These are phyloP conservation scores for Pyrocephalus nanus DNA, from an alignment of 2,797 vertebrate genomes.

Conservation along the genomic window DNA sequence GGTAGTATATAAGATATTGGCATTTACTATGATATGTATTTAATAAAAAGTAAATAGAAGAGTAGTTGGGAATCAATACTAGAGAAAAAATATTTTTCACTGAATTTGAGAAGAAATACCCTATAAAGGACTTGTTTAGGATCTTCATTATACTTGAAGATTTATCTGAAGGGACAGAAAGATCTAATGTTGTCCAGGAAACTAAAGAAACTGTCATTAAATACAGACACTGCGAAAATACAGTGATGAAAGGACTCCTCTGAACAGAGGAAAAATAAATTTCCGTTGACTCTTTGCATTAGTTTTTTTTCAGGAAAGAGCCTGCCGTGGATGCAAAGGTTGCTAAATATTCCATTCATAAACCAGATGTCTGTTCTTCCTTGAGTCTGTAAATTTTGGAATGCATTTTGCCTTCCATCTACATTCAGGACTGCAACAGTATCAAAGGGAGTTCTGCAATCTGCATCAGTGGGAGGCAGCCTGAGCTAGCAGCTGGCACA, in stretches of 20 bases:
- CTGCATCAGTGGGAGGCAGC: slow-evolving; percentile 50
- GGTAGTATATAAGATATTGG: not conserved
- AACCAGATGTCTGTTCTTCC: slow-evolving; percentile 31
- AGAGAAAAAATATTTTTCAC: not conserved
- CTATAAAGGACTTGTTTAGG: not conserved
- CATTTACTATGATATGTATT: not conserved
- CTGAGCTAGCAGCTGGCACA: slow-evolving; percentile 20
- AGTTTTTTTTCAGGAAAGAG: slow-evolving; percentile 32
- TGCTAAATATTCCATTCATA: slow-evolving; percentile 48
- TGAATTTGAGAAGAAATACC: slow-evolving; percentile 26
- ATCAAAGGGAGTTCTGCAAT: slow-evolving; percentile 32
- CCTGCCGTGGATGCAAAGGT: not conserved
- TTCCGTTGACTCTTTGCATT: not conserved
- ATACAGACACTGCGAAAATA: slow-evolving; percentile 14
- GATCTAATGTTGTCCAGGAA: slow-evolving; percentile 44
- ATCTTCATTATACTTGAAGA: slow-evolving; percentile 34
- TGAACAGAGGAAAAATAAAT: slow-evolving; percentile 20
- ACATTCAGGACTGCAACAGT: not conserved
- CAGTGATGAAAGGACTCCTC: not conserved
- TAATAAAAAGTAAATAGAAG: not conserved
- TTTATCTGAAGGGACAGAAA: slow-evolving; percentile 29
- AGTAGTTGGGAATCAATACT: not conserved
- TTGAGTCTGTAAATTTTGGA: slow-evolving; percentile 27
- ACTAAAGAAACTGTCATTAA: slow-evolving; percentile 43
- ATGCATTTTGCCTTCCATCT: not conserved